Base-by-base conservation (phyloP, 2,888 invertebrate species). In the Caenorhabditis sp. region DNA sequence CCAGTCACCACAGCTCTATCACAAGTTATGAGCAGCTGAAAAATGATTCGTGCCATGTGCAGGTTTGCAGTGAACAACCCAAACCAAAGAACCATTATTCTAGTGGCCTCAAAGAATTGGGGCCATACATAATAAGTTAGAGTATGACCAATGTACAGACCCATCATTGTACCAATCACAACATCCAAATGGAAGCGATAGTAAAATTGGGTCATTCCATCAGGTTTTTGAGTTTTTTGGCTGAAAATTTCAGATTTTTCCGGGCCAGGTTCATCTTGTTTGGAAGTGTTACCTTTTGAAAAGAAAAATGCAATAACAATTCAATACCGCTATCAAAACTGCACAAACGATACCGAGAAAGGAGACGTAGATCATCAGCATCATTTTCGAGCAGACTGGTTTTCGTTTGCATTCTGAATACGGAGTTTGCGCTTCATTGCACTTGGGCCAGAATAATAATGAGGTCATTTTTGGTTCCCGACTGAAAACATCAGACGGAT, bases 181-280 rank as follows among this genome's bases (percentile, higher is more conserved):
- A 68, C 51, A 19, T 68, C 68, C 10, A 68, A n/a, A 4, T 28
- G 19, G 22, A 68, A 68, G 0, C 68, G 68, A 38, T 68, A 68
- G 38, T 22, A 68, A 16, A 68, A 68, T 31, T 51, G 22, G 2
- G n/a, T 54, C 68, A 68, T 68, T 1, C 35, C 68, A 7, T 68
- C 51, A 24, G 28, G 24, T 3, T 35, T 19, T n/a, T 38, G 31
- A 16, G 44, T 5, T 24, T 64, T 64, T 44, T 64, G 38, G 26
- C 63, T 64, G 63, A 64, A 64, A 64, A 8, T 47, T 35, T 26
- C 31, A 22, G 16, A 24, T 8, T 56, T 26, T n/a, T n/a, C n/a
- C n/a, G n/a, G n/a, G n/a, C n/a, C n/a, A n/a, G n/a, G n/a, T n/a
- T n/a, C n/a, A n/a, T n/a, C n/a, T n/a, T n/a, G n/a, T n/a, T n/a